Conservation (phyloP, 2,888 invertebrate species). For the Serripes groenlandicus region DNA sequence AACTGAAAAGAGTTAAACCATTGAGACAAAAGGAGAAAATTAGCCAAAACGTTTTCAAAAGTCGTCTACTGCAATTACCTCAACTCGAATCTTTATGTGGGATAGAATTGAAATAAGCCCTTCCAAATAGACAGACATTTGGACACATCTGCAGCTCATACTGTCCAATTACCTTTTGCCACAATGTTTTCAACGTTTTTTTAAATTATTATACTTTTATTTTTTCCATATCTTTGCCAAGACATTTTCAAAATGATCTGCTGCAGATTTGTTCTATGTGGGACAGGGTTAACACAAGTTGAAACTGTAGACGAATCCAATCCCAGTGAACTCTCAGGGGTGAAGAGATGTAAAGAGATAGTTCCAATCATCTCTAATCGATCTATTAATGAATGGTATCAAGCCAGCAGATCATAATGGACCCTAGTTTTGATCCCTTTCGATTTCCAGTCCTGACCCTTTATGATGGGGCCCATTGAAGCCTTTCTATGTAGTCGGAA, state of each 20-base stretch:
- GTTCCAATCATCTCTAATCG: constrained; percentile 11
- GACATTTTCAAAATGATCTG: not conserved
- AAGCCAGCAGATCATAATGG: not conserved
- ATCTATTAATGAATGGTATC: constrained; percentile 9
- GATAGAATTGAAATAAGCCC: too few relatives aligned
- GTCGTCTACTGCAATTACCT: too few relatives aligned
- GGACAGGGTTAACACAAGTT: constrained; percentile 26
- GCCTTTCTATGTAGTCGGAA: too few relatives aligned
- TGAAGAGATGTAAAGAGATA: not conserved
- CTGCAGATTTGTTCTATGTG: not conserved
- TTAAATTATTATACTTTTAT: not conserved
- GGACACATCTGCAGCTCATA: too few relatives aligned
- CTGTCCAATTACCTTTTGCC: too few relatives aligned
- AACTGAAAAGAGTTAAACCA: too few relatives aligned
- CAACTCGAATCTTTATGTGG: too few relatives aligned
- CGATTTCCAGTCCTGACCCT: constrained; percentile 13
- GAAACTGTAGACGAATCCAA: not conserved
- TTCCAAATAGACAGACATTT: too few relatives aligned
- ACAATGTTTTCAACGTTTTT: constrained; percentile 8
- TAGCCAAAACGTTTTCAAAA: not conserved
- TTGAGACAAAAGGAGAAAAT: constrained; percentile 3
- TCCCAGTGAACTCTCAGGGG: not conserved
- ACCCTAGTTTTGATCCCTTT: constrained; percentile 1
- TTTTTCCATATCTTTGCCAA: not conserved
- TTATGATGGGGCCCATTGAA: constrained; percentile 3